A percentile compares a stretch with the other conserved stretches of the same genome.
Evolutionary conservation across 2,888 invertebrate species (phyloP).

Genomic region (Drosophila pseudotakahashii): DNA sequence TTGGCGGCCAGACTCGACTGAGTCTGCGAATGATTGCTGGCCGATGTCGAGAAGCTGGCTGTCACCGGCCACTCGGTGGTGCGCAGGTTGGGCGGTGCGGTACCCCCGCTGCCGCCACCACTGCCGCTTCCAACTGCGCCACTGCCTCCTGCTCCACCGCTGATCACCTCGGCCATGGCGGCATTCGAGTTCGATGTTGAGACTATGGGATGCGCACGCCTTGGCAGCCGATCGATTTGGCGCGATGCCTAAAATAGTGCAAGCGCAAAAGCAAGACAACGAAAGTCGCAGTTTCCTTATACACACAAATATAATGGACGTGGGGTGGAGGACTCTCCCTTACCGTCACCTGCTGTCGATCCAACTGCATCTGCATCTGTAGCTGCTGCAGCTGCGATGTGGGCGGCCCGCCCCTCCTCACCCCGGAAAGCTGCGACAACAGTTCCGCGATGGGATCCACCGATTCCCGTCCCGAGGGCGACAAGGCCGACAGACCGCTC

Average conservation of each 20-base stretch:
- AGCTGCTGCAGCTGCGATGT: slow-evolving; percentile 95
- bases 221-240: slow-evolving; percentile 94
- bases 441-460: slow-evolving; percentile 99
- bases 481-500: slow-evolving; percentile 92
- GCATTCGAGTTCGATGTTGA: slow-evolving; percentile 87
- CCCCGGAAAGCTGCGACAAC: slow-evolving; percentile 97
- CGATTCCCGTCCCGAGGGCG: slow-evolving; percentile 94
- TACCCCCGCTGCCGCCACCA: slow-evolving; percentile 64
- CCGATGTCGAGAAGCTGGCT: slow-evolving; percentile 76
- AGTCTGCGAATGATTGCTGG: slow-evolving; percentile 81
- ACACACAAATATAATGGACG: slow-evolving; percentile 22
- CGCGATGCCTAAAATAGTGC: slow-evolving; percentile 88
- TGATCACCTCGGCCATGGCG: slow-evolving; percentile 84
- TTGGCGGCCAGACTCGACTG: slow-evolving; percentile 83
- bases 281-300: slow-evolving; percentile 41
- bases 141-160: slow-evolving; percentile 81
- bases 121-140: slow-evolving; percentile 65
- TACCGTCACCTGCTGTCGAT: slow-evolving; percentile 93
- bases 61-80: slow-evolving; percentile 83
- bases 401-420: slow-evolving; percentile 88
- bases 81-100: slow-evolving; percentile 72
- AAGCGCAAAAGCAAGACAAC: slow-evolving; percentile 42
- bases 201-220: slow-evolving; percentile 90
- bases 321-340: slow-evolving; percentile 50
- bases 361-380: slow-evolving; percentile 97